These are phyloP conservation scores for Eurystomus glaucurus DNA, from an alignment of 2,797 vertebrate genomes.

Conservation along the genomic window DNA sequence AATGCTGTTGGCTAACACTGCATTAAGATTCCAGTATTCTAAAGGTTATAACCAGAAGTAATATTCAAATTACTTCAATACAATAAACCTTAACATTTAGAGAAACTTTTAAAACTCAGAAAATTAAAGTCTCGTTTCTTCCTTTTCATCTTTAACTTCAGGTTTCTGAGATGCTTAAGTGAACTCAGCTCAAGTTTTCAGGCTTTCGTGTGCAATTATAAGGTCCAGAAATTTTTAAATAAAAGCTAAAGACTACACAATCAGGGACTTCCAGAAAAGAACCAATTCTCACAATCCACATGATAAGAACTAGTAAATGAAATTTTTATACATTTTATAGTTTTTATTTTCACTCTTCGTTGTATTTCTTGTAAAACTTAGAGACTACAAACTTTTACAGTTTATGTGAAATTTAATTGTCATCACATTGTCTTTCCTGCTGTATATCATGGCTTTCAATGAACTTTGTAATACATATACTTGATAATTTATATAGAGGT, in stretches of 20 bases:
- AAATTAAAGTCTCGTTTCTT: background rate
- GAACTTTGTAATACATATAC: background rate
- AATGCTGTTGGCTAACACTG: background rate
- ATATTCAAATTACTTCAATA: background rate
- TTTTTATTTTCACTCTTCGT: background rate
- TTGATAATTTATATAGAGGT: background rate
- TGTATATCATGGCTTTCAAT: background rate
- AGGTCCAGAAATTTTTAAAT: constrained; percentile 5
- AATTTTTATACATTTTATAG: background rate
- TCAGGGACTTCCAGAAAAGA: background rate
- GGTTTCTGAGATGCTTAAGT: background rate
- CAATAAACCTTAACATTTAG: background rate
- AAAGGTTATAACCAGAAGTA: background rate
- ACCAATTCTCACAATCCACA: background rate
- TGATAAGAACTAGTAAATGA: background rate
- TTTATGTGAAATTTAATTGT: background rate
- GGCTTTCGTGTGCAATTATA: background rate
- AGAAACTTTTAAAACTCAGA: background rate
- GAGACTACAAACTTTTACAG: background rate
- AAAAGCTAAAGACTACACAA: background rate
- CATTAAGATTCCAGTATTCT: background rate
- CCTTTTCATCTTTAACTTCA: background rate
- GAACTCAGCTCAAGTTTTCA: background rate
- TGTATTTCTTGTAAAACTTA: background rate
- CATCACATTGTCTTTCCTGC: background rate